phyloP scores from a whole-genome alignment of 2,888 invertebrate genomes.

The Drosophila greeni region DNA sequence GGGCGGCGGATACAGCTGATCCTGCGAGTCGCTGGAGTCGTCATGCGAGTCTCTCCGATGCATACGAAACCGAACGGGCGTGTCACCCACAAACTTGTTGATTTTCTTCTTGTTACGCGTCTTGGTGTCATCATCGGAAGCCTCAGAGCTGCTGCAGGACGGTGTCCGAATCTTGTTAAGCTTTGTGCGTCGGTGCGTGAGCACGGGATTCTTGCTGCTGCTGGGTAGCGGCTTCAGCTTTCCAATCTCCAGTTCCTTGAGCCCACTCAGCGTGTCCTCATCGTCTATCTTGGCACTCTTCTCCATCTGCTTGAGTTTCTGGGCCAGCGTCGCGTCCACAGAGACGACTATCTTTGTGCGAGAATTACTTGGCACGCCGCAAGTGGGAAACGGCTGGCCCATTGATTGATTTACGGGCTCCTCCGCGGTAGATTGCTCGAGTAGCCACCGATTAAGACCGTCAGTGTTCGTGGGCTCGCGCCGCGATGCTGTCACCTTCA shows the following conservation, averaged over 20 bases:
- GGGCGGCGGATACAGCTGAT: constrained; percentile 80
- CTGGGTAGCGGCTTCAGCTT: constrained; percentile 73
- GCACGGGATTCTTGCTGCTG: constrained; percentile 76
- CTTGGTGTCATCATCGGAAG: constrained; percentile 92
- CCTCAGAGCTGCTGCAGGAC: constrained; percentile 96
- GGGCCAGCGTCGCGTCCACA: constrained; percentile 65
- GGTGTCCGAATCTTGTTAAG: constrained; percentile 88
- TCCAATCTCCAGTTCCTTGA: constrained; percentile 76
- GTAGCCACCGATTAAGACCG: constrained; percentile 86
- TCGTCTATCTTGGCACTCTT: constrained; percentile 58
- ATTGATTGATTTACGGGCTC: constrained; percentile 32
- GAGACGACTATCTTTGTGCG: constrained; percentile 81
- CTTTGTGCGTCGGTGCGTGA: constrained; percentile 82
- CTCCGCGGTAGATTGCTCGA: constrained; percentile 79
- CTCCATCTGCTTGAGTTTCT: constrained; percentile 73
- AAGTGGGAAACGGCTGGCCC: constrained; percentile 54
- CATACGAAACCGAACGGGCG: constrained; percentile 82
- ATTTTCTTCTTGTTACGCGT: constrained; percentile 87
- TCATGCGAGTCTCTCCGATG: constrained; percentile 89
- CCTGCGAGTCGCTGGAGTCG: constrained; percentile 91
- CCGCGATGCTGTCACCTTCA: constrained; percentile 81
- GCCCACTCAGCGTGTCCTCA: constrained; percentile 64
- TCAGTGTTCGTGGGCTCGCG: constrained; percentile 87
- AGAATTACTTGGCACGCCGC: constrained; percentile 80
- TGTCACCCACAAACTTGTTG: constrained; percentile 83